Evolutionary conservation across 2,888 invertebrate species (phyloP).

Genomic region (Clostera curtula): DNA sequence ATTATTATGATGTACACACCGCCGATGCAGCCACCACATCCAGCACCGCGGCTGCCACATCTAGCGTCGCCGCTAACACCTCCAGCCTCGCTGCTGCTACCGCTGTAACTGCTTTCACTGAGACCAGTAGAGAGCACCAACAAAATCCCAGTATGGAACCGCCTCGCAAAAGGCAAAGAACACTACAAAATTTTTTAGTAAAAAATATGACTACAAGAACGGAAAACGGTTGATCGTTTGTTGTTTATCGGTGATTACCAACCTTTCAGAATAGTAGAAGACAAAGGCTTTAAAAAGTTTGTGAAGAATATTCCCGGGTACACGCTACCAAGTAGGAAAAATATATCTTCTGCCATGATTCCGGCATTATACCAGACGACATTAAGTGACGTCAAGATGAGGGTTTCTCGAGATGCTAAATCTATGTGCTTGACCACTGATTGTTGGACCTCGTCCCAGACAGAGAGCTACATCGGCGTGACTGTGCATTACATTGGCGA

Average conservation of each 20-base stretch:
- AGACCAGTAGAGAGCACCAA: too few relatives aligned
- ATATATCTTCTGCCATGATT: slow-evolving; percentile 6
- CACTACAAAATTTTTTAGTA: slow-evolving; percentile 1
- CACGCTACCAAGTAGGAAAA: slow-evolving; percentile 2
- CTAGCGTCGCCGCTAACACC: too few relatives aligned
- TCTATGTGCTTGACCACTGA: too few relatives aligned
- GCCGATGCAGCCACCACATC: too few relatives aligned
- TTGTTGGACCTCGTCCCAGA: too few relatives aligned
- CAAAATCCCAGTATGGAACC: too few relatives aligned
- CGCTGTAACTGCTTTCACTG: too few relatives aligned
- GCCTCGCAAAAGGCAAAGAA: slow-evolving; percentile 1
- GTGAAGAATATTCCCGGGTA: slow-evolving; percentile 4
- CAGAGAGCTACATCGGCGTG: slow-evolving; percentile 11
- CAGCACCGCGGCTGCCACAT: too few relatives aligned
- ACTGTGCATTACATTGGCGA: slow-evolving; percentile 10
- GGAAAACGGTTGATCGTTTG: slow-evolving; percentile 2
- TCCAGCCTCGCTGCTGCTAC: too few relatives aligned
- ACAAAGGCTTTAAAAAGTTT: too few relatives aligned
- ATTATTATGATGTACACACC: too few relatives aligned
- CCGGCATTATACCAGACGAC: slow-evolving; percentile 5
- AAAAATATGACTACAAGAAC: slow-evolving; percentile 1
- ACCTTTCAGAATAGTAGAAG: slow-evolving; percentile 7
- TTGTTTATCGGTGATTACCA: slow-evolving; percentile 5
- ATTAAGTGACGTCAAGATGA: slow-evolving; percentile 2
- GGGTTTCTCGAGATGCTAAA: slow-evolving; percentile 3